Percentiles rank a stretch among this genome's conserved stretches.
These are phyloP conservation scores for Melanotaenia pygmaea DNA, from an alignment of 2,797 vertebrate species.

Conservation along the genomic window DNA sequence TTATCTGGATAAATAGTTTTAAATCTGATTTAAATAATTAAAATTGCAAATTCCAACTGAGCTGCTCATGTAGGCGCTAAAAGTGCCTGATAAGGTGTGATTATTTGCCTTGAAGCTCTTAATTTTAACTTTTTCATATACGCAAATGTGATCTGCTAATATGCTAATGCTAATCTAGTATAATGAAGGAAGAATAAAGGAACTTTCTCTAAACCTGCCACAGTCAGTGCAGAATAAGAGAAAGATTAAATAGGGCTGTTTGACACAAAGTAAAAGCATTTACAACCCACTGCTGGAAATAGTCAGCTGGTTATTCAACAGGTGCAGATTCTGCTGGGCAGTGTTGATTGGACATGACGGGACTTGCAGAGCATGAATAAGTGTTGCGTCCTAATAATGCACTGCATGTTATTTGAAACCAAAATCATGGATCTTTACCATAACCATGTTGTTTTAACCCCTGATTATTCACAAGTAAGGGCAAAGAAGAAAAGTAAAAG, in stretches of 20 bases:
- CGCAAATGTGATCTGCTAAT: neutral
- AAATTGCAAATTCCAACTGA: neutral
- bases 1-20: neutral
- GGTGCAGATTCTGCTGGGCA: no score
- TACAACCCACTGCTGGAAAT: no score
- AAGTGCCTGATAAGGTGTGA: neutral
- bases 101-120: neutral
- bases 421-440: neutral
- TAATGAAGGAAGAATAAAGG: neutral
- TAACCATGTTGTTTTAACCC: neutral
- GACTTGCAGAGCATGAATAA: no score
- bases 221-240: neutral
- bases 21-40: no score
- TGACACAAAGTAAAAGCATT: no score
- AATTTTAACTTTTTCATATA: neutral
- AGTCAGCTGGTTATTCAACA: no score
- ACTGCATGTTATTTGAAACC: no score
- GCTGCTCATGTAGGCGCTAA: neutral
- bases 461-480: neutral
- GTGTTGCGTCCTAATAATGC: no score
- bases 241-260: neutral
- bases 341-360: no score
- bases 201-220: neutral
- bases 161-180: no score
- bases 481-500: neutral